A percentile compares a stretch with the other conserved stretches of the same genome.
Conservation (phyloP, 2,797 vertebrate species). For the Clamator glandarius region DNA sequence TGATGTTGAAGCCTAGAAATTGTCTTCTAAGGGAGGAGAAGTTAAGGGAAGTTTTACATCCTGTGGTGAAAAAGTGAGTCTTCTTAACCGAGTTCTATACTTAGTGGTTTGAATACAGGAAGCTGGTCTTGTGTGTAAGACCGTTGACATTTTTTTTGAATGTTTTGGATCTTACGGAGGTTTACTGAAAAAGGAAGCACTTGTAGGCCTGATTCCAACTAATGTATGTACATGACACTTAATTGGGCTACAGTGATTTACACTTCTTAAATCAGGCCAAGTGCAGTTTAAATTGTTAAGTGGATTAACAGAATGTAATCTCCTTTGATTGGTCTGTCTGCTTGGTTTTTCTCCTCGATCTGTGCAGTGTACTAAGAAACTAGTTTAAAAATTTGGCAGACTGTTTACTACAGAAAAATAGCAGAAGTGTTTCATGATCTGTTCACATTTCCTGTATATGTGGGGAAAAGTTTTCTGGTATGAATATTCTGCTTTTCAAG, state of each 20-base stretch:
- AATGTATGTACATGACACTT: neutral
- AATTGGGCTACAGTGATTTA: slow-evolving; percentile 13
- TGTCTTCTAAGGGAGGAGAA: neutral
- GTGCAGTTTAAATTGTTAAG: slow-evolving; percentile 28
- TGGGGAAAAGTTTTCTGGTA: neutral
- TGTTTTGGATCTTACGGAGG: neutral
- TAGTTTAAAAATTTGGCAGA: neutral
- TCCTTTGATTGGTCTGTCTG: neutral
- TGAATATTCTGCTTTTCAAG: neutral
- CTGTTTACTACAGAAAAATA: neutral
- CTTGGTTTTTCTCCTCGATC: neutral
- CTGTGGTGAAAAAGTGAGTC: neutral
- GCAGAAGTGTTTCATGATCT: neutral
- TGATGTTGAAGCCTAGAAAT: neutral
- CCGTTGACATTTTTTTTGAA: neutral
- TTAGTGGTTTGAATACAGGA: neutral
- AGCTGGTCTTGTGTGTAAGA: neutral
- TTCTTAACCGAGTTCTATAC: neutral
- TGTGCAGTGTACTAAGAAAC: neutral
- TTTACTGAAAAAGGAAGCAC: neutral
- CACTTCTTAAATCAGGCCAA: neutral
- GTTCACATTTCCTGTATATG: neutral
- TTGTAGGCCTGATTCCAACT: neutral
- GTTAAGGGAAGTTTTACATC: neutral
- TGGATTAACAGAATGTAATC: slow-evolving; percentile 6